Percentiles rank a stretch among this genome's conserved stretches.
Conservation (phyloP, 2,797 vertebrate genomes). For the Adelosebastes latens region DNA sequence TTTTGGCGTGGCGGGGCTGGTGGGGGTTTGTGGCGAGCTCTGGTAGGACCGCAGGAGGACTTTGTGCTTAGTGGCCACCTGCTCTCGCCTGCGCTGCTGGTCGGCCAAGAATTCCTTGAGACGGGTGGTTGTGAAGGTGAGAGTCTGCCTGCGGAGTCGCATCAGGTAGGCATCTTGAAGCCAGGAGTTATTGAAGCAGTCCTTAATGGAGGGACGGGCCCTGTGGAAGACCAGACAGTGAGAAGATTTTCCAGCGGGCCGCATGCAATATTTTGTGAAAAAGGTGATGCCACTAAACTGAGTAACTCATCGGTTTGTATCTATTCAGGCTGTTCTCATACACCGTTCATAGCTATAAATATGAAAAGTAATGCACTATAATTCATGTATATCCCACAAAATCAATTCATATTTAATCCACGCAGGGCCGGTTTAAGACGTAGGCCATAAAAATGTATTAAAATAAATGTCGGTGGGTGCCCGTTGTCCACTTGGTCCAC, state of each 20-base stretch:
- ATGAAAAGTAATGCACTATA: no score
- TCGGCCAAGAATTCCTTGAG: conserved; percentile 98
- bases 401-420: no score
- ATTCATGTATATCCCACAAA: no score
- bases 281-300: not conserved
- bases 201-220: conserved; percentile 94
- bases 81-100: conserved; percentile 87
- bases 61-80: conserved; percentile 93
- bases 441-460: no score
- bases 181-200: conserved; percentile 95
- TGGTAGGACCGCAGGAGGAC: conserved; percentile 98
- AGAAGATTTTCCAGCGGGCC: not conserved
- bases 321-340: not conserved
- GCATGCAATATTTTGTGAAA: not conserved
- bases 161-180: conserved; percentile 98
- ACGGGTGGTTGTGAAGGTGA: conserved; percentile 95
- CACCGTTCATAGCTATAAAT: not conserved
- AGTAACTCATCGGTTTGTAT: not conserved
- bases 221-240: conserved; percentile 70
- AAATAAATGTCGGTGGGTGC: no score
- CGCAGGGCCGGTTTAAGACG: no score
- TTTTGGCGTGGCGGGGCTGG: conserved; percentile 79
- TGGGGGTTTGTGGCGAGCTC: conserved; percentile 81
- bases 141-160: conserved; percentile 95
- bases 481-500: no score